Conservation (phyloP, 2,113 vertebrate genomes). For the Ascaphus truei region DNA sequence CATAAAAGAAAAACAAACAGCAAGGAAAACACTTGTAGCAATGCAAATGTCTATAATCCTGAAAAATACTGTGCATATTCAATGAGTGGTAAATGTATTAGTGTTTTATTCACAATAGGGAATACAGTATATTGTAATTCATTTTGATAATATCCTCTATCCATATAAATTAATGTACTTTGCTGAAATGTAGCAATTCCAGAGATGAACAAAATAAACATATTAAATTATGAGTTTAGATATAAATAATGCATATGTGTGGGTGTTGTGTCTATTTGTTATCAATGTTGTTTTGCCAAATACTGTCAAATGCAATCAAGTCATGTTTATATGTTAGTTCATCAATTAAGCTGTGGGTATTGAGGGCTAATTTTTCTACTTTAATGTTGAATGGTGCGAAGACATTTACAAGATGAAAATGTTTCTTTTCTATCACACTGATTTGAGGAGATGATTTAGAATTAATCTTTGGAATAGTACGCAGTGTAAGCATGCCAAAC, state of each 20-base stretch:
- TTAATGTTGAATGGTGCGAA: background rate
- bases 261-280: background rate
- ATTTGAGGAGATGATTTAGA: background rate
- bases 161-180: background rate
- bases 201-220: background rate
- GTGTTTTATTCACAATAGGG: background rate
- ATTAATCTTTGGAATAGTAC: background rate
- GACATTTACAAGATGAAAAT: background rate
- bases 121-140: constrained; percentile 1
- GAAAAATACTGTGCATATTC: background rate
- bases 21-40: background rate
- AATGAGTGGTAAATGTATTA: background rate
- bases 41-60: background rate
- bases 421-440: background rate
- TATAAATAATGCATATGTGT: background rate
- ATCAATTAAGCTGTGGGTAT: constrained; percentile 4
- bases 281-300: background rate
- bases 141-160: constrained; percentile 6
- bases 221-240: background rate
- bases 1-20: too few species aligned
- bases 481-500: background rate
- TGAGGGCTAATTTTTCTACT: background rate
- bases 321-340: background rate
- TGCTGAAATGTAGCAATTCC: background rate
- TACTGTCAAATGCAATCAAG: background rate